phyloP scores from a whole-genome alignment of 2,888 invertebrate species.

The Caenorhabditis parvicauda region DNA sequence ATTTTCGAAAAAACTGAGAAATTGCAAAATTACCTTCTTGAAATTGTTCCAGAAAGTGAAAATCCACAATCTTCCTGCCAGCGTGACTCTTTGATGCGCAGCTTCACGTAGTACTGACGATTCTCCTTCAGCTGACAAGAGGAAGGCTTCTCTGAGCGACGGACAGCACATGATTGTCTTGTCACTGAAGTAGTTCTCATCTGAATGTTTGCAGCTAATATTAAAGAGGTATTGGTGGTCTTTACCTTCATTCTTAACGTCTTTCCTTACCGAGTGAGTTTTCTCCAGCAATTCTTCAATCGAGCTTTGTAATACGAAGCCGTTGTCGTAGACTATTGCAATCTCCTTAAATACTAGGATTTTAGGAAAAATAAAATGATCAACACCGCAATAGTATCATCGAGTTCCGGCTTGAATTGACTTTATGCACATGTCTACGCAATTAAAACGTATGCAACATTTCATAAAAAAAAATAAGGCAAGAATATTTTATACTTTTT shows the following conservation, averaged over 20 bases:
- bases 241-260: slow-evolving; percentile 9
- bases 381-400: too few species aligned
- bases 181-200: slow-evolving; percentile 17
- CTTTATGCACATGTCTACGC: too few species aligned
- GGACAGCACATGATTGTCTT: slow-evolving; percentile 33
- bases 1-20: slow-evolving; percentile 94
- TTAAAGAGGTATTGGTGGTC: neutral
- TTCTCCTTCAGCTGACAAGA: slow-evolving; percentile 31
- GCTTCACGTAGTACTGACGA: slow-evolving; percentile 27
- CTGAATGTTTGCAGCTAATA: neutral
- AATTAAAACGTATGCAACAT: too few species aligned
- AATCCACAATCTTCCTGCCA: slow-evolving; percentile 33
- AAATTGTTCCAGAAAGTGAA: slow-evolving; percentile 36
- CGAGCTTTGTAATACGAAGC: slow-evolving; percentile 22
- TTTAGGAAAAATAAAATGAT: neutral
- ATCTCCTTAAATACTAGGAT: slow-evolving; percentile 23
- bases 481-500: too few species aligned
- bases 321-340: slow-evolving; percentile 32
- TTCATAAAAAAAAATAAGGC: too few species aligned
- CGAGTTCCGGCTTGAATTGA: too few species aligned
- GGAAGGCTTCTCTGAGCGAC: slow-evolving; percentile 30
- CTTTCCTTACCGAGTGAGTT: slow-evolving; percentile 20
- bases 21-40: too few species aligned
- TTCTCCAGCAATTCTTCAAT: slow-evolving; percentile 26
- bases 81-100: slow-evolving; percentile 29